Base-by-base conservation (phyloP, 2,888 invertebrate species). In the Drosophila atroscutellata region DNA sequence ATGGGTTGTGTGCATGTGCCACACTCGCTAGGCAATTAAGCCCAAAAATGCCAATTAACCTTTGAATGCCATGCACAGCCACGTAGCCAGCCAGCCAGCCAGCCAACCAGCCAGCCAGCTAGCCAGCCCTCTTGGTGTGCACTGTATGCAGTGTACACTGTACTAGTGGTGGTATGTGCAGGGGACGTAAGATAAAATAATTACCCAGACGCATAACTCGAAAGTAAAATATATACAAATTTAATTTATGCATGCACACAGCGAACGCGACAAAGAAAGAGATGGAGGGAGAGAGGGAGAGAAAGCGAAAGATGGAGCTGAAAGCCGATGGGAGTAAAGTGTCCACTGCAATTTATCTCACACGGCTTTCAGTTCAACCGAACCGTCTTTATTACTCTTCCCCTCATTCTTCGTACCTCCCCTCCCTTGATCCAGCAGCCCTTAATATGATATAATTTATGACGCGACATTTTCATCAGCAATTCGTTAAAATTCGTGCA, bases 381-480 rank as follows among this genome's bases (percentile, higher is more conserved):
- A 47, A 71, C 24, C 15, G 45, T 24, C 45, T 45, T 72, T 36
- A 72, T 51, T 20, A 11, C 61, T 63, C 39, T 37, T 24, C 6
- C 13, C 3, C 13, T 15, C 45, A 1, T 24, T 26, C 42, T 36
- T 15, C 45, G 7, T 7, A 34, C 36, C 66, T 34, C 50, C 18
- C 36, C 30, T 54, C 64, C 54, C 59, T 39, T 63, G 13, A 45
- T 20, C 45, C 32, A 15, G 6, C 54, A 13, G 52, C 87, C 74
- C 86, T 86, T 83, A 86, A 86, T 88, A 90, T 81, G 86, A 90
- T 86, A 89, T 91, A 90, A 91, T 91, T 91, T 92, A 91, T 90
- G 90, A 86, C 79, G 90, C 90, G 90, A 91, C 89, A 88, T 90
- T 91, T 91, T 88, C 91, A 92, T 91, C 91, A 91, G 89, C 83